phyloP scores from a whole-genome alignment of 2,797 vertebrate genomes.

The Sciurus vulgaris region DNA sequence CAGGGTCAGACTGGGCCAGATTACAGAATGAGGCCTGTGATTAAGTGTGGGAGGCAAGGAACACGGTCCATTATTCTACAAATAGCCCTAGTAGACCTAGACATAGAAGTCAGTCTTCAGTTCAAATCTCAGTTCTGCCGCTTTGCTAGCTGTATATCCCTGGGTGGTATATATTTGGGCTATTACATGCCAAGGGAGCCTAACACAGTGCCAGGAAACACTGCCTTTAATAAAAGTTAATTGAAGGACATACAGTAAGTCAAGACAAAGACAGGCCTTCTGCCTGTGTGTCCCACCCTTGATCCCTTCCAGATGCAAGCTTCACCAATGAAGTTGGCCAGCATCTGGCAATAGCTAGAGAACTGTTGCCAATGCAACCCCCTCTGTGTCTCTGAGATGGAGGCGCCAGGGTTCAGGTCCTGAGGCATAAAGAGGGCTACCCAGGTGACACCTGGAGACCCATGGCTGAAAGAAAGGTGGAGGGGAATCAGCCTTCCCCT shows the following conservation, averaged over 20 bases:
- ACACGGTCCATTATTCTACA: not conserved
- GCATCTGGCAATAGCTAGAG: conserved; percentile 73
- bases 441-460: not conserved
- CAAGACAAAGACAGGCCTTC: not conserved
- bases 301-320: not conserved
- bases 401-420: conserved; percentile 76
- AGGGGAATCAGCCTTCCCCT: not conserved
- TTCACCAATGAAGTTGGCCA: conserved; percentile 82
- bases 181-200: not conserved
- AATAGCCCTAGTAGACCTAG: not conserved
- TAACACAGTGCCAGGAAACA: not conserved
- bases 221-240: not conserved
- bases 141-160: not conserved
- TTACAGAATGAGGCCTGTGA: not conserved
- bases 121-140: not conserved
- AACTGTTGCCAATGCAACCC: conserved; percentile 77
- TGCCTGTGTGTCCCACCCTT: not conserved
- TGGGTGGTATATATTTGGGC: not conserved
- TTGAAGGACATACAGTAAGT: not conserved
- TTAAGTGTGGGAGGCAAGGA: not conserved
- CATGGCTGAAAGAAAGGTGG: not conserved
- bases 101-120: not conserved
- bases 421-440: not conserved
- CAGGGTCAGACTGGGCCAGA: not conserved
- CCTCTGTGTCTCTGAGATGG: conserved; percentile 78